A percentile compares a stretch with the other conserved stretches of the same genome.
phyloP scores from a whole-genome alignment of 2,888 invertebrate species.

The Entomobrya proxima region DNA sequence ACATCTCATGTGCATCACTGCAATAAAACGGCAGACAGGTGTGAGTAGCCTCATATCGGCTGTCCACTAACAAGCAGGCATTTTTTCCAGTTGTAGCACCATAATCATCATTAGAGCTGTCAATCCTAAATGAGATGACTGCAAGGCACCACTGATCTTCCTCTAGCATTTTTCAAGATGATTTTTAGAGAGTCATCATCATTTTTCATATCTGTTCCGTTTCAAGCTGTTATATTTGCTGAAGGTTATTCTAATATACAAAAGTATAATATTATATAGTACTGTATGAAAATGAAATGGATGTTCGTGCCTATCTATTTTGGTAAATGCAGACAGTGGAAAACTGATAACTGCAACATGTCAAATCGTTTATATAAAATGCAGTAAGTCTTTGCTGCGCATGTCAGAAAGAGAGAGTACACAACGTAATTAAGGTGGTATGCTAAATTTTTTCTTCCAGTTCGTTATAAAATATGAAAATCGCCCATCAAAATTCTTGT shows the following conservation, averaged over 20 bases:
- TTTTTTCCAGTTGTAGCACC: slow-evolving; percentile 37
- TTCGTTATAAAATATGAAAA: neutral
- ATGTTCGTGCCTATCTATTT: too few species aligned
- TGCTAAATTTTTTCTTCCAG: too few species aligned
- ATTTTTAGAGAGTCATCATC: slow-evolving; percentile 6
- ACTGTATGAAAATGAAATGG: too few species aligned
- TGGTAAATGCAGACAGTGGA: too few species aligned
- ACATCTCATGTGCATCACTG: slow-evolving; percentile 6
- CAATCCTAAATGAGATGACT: slow-evolving; percentile 54
- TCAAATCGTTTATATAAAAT: too few species aligned
- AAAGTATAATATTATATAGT: too few species aligned
- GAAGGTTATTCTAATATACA: neutral
- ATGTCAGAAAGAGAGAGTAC: too few species aligned
- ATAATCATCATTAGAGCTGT: slow-evolving; percentile 60
- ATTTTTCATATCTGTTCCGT: slow-evolving; percentile 43
- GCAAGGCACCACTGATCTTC: slow-evolving; percentile 28
- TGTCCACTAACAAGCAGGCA: slow-evolving; percentile 43
- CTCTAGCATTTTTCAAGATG: neutral
- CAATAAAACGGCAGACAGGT: slow-evolving; percentile 29
- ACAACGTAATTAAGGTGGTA: too few species aligned
- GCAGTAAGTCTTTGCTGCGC: too few species aligned
- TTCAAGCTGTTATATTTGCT: neutral
- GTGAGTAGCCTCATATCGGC: slow-evolving; percentile 30
- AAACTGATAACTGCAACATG: too few species aligned
- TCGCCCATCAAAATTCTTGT: too few species aligned